These are phyloP conservation scores for Micronisus gabar DNA, from an alignment of 2,113 vertebrate species.

Conservation along the genomic window DNA sequence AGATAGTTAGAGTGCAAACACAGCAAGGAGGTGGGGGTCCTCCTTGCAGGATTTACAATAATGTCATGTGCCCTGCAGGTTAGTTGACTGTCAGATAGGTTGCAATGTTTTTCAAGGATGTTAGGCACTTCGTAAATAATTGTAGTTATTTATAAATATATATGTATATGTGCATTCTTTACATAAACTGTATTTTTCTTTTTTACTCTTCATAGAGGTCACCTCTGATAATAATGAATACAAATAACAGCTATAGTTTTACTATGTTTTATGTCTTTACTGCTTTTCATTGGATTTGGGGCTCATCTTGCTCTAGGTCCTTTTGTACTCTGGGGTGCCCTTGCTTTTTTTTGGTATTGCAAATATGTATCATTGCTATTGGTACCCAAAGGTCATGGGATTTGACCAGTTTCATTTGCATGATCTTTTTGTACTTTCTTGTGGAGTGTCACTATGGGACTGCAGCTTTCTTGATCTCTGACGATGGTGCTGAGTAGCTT, in stretches of 20 bases:
- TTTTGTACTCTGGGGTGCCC: neutral
- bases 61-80: neutral
- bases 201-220: neutral
- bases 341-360: neutral
- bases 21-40: fast-evolving
- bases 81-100: neutral
- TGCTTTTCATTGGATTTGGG: neutral
- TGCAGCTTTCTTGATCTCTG: neutral
- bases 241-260: neutral
- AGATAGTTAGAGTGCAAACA: neutral
- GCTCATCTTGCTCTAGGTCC: neutral
- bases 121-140: neutral
- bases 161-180: neutral
- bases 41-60: neutral
- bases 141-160: neutral
- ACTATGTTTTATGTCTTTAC: neutral
- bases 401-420: neutral
- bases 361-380: neutral
- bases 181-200: neutral
- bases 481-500: neutral
- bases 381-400: neutral
- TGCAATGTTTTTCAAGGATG: neutral
- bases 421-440: neutral
- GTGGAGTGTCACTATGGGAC: neutral
- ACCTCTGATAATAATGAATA: neutral